phyloP scores from a whole-genome alignment of 1,140 invertebrate genomes.

The Rhopalosiphum padi region DNA sequence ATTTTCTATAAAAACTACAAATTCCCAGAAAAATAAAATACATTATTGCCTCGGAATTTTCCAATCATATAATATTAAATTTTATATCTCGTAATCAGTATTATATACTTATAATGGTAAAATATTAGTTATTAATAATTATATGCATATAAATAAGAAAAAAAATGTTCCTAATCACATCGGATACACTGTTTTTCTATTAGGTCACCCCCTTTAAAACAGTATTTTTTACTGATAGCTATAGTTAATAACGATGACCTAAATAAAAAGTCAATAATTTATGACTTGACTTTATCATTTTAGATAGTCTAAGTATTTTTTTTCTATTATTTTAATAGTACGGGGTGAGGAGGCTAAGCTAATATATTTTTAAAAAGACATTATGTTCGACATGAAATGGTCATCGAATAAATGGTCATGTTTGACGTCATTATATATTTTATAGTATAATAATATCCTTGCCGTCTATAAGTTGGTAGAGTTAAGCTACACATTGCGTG shows the following conservation, averaged over 20 bases:
- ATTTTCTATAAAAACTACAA: neutral
- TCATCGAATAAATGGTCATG: conserved; percentile 3
- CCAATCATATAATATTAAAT: neutral
- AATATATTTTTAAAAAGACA: conserved; percentile 6
- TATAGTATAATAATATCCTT: neutral
- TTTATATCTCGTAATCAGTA: neutral
- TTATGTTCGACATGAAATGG: neutral
- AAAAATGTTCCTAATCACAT: neutral
- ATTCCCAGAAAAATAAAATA: neutral
- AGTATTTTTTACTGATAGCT: neutral
- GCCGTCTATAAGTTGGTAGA: neutral
- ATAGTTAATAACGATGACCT: neutral
- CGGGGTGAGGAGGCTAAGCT: neutral
- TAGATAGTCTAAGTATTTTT: neutral
- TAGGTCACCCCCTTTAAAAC: neutral
- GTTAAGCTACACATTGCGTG: conserved; percentile 2
- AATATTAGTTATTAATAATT: neutral
- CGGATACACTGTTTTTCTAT: neutral
- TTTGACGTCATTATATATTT: conserved; percentile 23
- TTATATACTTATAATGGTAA: neutral
- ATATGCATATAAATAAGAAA: neutral
- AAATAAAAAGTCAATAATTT: neutral
- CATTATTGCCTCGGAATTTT: neutral
- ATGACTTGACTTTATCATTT: neutral
- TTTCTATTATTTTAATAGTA: neutral